Conservation (phyloP, 1,140 invertebrate species). For the Probaryconus sp. region DNA sequence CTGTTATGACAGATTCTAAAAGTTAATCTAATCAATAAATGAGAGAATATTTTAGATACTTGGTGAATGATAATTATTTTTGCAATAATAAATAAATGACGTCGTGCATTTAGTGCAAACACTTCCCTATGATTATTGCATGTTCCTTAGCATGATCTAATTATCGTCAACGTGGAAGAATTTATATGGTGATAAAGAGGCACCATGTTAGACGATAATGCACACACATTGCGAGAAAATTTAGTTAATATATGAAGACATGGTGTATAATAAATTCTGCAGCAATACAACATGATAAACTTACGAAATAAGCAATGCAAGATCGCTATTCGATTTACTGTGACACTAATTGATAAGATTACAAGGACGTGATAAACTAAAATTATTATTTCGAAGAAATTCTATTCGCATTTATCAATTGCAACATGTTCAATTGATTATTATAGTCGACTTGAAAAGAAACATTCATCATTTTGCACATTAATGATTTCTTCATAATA, state of each 20-base stretch:
- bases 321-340: constrained; percentile 31
- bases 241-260: constrained; percentile 42
- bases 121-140: constrained; percentile 24
- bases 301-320: constrained; percentile 27
- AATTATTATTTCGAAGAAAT: constrained; percentile 2
- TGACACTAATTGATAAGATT: constrained; percentile 46
- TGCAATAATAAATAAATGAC: too few species aligned
- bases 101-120: too few species aligned
- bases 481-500: too few species aligned
- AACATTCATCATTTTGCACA: too few species aligned
- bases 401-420: constrained; percentile 7
- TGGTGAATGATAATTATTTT: too few species aligned
- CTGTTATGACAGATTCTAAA: too few species aligned
- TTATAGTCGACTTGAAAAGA: background rate
- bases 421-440: constrained; percentile 2
- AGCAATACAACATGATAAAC: constrained; percentile 31
- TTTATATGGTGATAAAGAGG: constrained; percentile 48
- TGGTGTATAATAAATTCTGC: constrained; percentile 38
- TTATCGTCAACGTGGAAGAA: constrained; percentile 42
- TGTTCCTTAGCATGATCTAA: constrained; percentile 38
- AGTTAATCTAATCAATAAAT: too few species aligned
- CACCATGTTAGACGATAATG: constrained; percentile 42
- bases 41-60: too few species aligned
- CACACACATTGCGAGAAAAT: constrained; percentile 41
- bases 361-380: background rate